Percentiles rank a stretch among this genome's conserved stretches.
These are phyloP conservation scores for Zosterops japonicus DNA, from an alignment of 2,113 vertebrate species.

Conservation along the genomic window DNA sequence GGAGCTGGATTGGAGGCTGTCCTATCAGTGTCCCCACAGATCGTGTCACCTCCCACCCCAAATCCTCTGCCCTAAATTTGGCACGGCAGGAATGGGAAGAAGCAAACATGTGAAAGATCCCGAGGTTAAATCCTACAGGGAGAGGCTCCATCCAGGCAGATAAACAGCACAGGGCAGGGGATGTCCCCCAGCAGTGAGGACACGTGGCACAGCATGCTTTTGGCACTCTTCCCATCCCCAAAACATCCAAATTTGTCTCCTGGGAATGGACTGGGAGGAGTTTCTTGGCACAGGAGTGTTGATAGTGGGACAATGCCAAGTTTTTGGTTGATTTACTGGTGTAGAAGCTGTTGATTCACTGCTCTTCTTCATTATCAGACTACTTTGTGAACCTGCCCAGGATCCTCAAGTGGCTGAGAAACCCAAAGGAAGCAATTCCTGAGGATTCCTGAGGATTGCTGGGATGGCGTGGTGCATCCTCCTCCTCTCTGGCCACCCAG, in stretches of 20 bases:
- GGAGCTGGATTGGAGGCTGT: background rate
- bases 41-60: background rate
- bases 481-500: too few relatives aligned
- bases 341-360: background rate
- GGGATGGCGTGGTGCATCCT: accelerated
- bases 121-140: background rate
- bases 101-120: background rate
- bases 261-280: background rate
- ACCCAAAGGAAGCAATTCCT: background rate
- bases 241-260: background rate
- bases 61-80: background rate
- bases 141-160: background rate
- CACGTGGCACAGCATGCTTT: accelerated
- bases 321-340: background rate
- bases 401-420: background rate
- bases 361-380: background rate
- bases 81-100: background rate
- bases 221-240: background rate
- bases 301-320: background rate
- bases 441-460: background rate
- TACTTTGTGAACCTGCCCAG: background rate
- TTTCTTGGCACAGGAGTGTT: background rate
- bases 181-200: background rate
- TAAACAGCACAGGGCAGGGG: background rate
- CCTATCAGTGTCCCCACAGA: background rate